Base-by-base conservation (phyloP, 1,140 invertebrate species). In the Sesamia nonagrioides region DNA sequence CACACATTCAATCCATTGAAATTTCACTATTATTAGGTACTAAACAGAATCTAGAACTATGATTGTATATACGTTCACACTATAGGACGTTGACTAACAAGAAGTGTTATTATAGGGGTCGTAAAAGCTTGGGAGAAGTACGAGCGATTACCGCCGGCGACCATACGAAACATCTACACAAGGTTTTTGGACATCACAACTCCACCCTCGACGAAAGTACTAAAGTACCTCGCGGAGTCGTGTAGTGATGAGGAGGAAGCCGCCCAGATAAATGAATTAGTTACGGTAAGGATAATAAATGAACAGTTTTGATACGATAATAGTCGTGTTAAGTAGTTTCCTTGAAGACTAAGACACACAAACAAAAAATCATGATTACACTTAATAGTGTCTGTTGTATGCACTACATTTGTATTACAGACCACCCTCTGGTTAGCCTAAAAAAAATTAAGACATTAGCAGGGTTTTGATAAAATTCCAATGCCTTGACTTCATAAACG, bases 171-270 rank as follows among this genome's bases (percentile, higher is more conserved):
- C 79, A 94, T 99, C 6, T 96, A 99, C 73, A 97, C 97, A 3
- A 95, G 98, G 82, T 99, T 98, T 93, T 91, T 99, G 48, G 99
- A 99, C 83, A 97, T 99, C 18, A 99, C 98, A 0, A 99, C 98
- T n/a, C 98, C 98, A 5, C 98, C 98, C 0, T 97, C 98, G 1
- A 97, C 98, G 11, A 97, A 98, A 91, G 95, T 99, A 56, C 95
- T 99, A 0, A 96, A 97, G 83, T 96, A 98, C 71, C 96, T 99
- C 42, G 96, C 98, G 5, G 96, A 97, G 0, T 97, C 97, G 83
- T 98, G 98, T 45, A 96, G 96, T 5, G 96, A 98, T 84, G 90
- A 96, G 18, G 95, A 96, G 15, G 98, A 99, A 82, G 96, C 96
- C 85, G 95, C 96, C 78, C 95, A 96, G 77, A 95, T 99, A 0